Evolutionary conservation across 35 echinoderm and acorn worm species (phyloP), one percentile per base, ranked within the genome.

Genomic region (Acanthaster planci): DNA sequence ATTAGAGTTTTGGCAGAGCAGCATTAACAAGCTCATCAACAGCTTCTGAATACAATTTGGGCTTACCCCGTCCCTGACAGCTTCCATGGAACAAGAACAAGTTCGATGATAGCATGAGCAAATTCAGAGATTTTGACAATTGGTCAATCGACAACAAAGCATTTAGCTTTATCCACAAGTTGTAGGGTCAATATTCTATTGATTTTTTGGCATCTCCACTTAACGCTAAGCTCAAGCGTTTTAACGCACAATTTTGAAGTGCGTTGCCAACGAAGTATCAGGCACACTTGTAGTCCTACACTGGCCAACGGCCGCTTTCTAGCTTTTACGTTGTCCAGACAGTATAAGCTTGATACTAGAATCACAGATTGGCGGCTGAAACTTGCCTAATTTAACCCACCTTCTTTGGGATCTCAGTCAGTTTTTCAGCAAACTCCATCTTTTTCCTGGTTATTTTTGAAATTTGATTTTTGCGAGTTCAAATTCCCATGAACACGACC

Each of bases 21-120:
- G 82, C 44, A 67, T 89, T 12, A 9, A 19, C 39, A 37, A 35
- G 1, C 56, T 64, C 2, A n/a, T n/a, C n/a, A 82, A 89, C 31
- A 78, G 87, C 9, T 81, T 81, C 67, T 35, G 55, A 9, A 60
- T 89, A 14, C 52, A 31, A 36, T 76, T 35, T 31, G 16, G 40
- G 35, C 60, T 89, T 23, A 55, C 78, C 10, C 78, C 54, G 2
- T 57, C 87, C 1, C 18, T 72, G 55, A 54, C 38, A 21, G 87
- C 51, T 89, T 12, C 38, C 87, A 19, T 67, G 78, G 44, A 75
- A 29, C 59, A 55, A 89, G 35, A 89, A 89, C 67, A 82, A 64
- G 50, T 16, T 81, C 22, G 87, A 77, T 21, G 87, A 89, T 51
- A 82, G 34, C 31, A 82, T 89, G 29, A 89, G 87, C 39, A 82